Percentiles rank a stretch among this genome's conserved stretches.
Conservation (phyloP, 2,888 invertebrate genomes). For the Pterostichus madidus region DNA sequence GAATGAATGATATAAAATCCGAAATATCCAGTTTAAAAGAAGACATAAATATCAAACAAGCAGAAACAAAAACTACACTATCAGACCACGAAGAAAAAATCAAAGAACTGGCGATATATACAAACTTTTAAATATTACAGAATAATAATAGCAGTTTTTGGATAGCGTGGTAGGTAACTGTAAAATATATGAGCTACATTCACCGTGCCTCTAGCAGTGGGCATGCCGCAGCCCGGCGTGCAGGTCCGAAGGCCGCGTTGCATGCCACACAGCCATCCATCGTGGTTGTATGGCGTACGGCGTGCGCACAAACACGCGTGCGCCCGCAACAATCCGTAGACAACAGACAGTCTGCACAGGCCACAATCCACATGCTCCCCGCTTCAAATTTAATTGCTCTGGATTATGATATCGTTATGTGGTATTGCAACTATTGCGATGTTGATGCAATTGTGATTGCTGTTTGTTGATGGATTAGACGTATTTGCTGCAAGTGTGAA, state of each 20-base stretch:
- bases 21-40: too few relatives aligned
- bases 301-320: conserved; percentile 2
- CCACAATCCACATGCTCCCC: conserved; percentile 6
- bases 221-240: neutral
- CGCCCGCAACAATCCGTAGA: conserved; percentile 35
- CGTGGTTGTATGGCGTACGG: neutral
- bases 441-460: conserved; percentile 38
- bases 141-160: conserved; percentile 8
- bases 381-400: conserved; percentile 41
- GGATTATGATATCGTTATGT: conserved; percentile 48
- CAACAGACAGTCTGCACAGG: neutral
- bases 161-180: conserved; percentile 31
- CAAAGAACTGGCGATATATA: too few relatives aligned
- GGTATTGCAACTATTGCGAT: conserved; percentile 44
- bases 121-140: neutral
- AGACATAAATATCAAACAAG: too few relatives aligned
- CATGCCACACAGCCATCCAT: conserved; percentile 48
- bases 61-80: too few relatives aligned
- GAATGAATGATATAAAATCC: too few relatives aligned
- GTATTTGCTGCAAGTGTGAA: neutral
- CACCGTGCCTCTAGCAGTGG: neutral
- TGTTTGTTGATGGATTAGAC: conserved; percentile 38
- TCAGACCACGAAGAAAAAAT: too few relatives aligned
- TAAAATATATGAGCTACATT: conserved; percentile 40
- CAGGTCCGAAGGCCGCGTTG: neutral